Evolutionary conservation across 2,888 invertebrate species (phyloP).

Genomic region (Steromphala cineraria): DNA sequence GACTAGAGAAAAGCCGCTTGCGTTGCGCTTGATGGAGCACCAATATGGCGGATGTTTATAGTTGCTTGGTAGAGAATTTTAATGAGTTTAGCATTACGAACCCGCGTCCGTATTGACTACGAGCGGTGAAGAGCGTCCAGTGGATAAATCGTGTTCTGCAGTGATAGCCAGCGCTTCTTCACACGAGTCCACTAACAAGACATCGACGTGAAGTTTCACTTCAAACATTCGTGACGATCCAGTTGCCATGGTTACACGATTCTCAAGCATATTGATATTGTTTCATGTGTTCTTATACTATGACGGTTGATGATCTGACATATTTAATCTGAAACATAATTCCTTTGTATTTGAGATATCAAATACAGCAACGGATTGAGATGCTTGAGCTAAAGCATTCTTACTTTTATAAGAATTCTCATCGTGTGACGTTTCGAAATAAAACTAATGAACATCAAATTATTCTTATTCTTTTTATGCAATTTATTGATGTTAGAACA

Average conservation of each 20-base stretch:
- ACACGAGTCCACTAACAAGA: not conserved
- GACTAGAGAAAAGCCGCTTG: not conserved
- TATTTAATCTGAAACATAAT: too few relatives aligned
- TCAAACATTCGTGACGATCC: not conserved
- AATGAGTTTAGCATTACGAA: not conserved
- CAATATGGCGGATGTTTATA: constrained; percentile 17
- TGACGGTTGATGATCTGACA: too few relatives aligned
- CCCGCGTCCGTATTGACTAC: not conserved
- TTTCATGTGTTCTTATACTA: too few relatives aligned
- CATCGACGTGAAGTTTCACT: not conserved
- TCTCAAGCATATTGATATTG: not conserved
- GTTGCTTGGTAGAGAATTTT: not conserved
- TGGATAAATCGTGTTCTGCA: not conserved
- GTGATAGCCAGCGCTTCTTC: not conserved
- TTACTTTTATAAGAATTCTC: too few relatives aligned
- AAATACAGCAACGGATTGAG: too few relatives aligned
- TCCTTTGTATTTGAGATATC: too few relatives aligned
- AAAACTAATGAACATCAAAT: too few relatives aligned
- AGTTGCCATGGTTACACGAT: constrained; percentile 1
- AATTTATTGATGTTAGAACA: too few relatives aligned
- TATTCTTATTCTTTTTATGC: too few relatives aligned
- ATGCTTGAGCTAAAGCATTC: too few relatives aligned
- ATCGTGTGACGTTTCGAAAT: too few relatives aligned
- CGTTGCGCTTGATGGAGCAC: constrained; percentile 6
- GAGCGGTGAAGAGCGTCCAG: not conserved